Conservation (phyloP, 2,888 invertebrate species). For the Agonum fuliginosum region DNA sequence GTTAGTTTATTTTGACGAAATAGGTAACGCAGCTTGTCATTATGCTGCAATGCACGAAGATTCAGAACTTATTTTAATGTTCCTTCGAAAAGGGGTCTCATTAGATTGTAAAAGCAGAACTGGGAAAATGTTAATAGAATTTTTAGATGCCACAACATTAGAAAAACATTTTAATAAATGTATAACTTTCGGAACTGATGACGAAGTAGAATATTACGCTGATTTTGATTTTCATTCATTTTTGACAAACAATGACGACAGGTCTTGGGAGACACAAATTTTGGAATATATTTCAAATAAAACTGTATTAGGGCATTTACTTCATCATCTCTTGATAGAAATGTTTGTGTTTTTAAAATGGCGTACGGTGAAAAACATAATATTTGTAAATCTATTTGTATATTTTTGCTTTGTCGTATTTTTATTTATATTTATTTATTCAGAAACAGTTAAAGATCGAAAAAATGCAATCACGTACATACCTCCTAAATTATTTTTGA, state of each 20-base stretch:
- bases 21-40: background rate
- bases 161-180: constrained; percentile 36
- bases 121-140: constrained; percentile 25
- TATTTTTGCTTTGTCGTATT: constrained; percentile 3
- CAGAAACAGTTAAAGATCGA: background rate
- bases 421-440: background rate
- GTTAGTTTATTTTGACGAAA: background rate
- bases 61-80: constrained; percentile 35
- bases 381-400: constrained; percentile 19
- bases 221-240: constrained; percentile 1
- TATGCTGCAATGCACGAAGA: constrained; percentile 1
- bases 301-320: constrained; percentile 2
- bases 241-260: background rate
- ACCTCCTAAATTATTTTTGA: constrained; percentile 7
- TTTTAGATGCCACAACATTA: constrained; percentile 3
- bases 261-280: background rate
- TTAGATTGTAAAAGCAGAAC: background rate
- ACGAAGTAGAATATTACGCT: background rate
- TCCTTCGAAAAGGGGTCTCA: background rate
- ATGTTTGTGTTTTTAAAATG: constrained; percentile 36
- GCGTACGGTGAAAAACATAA: constrained; percentile 9
- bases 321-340: constrained; percentile 22
- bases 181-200: background rate
- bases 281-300: constrained; percentile 21
- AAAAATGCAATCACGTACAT: background rate